phyloP scores from a whole-genome alignment of 2,888 invertebrate species.

The Patella ulyssiponensis region DNA sequence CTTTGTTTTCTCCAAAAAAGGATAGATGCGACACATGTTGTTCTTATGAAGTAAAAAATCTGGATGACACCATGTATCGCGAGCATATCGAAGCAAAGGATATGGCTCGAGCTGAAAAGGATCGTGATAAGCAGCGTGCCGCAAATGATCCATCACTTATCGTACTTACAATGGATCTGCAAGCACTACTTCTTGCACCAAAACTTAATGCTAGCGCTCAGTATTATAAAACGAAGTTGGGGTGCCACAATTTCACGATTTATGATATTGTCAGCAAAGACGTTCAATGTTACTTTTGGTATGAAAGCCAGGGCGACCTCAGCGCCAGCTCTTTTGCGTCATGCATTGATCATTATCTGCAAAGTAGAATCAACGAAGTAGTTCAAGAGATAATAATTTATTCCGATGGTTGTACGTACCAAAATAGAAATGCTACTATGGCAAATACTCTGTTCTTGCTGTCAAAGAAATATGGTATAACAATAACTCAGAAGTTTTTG shows the following conservation, averaged over 20 bases:
- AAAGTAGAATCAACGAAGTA: neutral
- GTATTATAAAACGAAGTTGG: slow-evolving; percentile 23
- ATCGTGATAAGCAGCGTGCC: slow-evolving; percentile 12
- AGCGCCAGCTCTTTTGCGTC: slow-evolving; percentile 21
- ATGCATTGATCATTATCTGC: slow-evolving; percentile 18
- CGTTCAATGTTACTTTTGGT: slow-evolving; percentile 27
- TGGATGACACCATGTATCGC: neutral
- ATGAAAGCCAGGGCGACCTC: slow-evolving; percentile 21
- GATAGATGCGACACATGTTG: slow-evolving; percentile 22
- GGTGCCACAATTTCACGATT: slow-evolving; percentile 26
- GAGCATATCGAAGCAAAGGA: slow-evolving; percentile 10
- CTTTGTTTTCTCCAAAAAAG: slow-evolving; percentile 19
- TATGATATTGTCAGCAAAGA: slow-evolving; percentile 16
- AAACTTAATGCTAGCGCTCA: slow-evolving; percentile 19
- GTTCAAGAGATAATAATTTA: slow-evolving; percentile 26
- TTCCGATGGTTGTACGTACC: slow-evolving; percentile 24
- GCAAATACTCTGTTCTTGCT: too few relatives aligned
- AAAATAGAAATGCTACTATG: too few relatives aligned
- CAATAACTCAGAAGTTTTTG: slow-evolving; percentile 12
- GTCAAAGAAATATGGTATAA: neutral
- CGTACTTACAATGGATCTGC: slow-evolving; percentile 24
- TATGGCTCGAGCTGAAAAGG: slow-evolving; percentile 14
- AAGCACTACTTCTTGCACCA: slow-evolving; percentile 22
- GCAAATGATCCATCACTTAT: slow-evolving; percentile 3
- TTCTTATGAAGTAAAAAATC: slow-evolving; percentile 8